A percentile compares a stretch with the other conserved stretches of the same genome.
phyloP scores from a whole-genome alignment of 2,888 invertebrate species.

The Sarcophaga rosellei region DNA sequence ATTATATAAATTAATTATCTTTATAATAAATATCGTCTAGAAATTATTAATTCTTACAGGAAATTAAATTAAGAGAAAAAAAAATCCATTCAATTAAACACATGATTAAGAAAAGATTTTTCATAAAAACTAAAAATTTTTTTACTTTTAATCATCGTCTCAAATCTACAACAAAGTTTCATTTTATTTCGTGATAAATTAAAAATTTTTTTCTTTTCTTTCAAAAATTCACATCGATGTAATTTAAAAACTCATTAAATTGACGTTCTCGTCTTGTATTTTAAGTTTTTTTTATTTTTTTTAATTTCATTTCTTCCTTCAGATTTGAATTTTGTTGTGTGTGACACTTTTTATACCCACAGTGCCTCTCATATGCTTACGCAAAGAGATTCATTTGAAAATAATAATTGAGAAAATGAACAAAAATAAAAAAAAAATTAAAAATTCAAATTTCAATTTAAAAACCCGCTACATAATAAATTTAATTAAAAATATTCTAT shows the following conservation, averaged over 20 bases:
- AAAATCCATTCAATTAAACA: slow-evolving; percentile 54
- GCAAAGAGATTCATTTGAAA: slow-evolving; percentile 16
- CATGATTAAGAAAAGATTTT: slow-evolving; percentile 55
- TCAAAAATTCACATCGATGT: slow-evolving; percentile 40
- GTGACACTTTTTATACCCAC: not conserved
- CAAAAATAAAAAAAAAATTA: not conserved
- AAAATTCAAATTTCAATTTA: slow-evolving; percentile 38
- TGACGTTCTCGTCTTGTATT: not conserved
- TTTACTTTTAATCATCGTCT: not conserved
- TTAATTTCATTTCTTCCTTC: not conserved
- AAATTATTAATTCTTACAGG: no score
- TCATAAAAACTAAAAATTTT: not conserved
- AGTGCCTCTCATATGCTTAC: slow-evolving; percentile 5
- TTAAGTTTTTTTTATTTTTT: not conserved
- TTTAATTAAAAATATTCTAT: slow-evolving; percentile 65
- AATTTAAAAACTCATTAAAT: slow-evolving; percentile 62
- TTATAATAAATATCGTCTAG: no score
- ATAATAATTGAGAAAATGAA: slow-evolving; percentile 5
- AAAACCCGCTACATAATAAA: slow-evolving; percentile 38
- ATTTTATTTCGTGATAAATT: not conserved
- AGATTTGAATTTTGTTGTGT: not conserved
- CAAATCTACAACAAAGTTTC: slow-evolving; percentile 2
- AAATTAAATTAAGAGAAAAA: slow-evolving; percentile 12
- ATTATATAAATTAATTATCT: no score
- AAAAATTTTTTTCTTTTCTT: not conserved